Evolutionary conservation across 2,797 vertebrate species (phyloP).

Genomic region (Sparidentex hasta): DNA sequence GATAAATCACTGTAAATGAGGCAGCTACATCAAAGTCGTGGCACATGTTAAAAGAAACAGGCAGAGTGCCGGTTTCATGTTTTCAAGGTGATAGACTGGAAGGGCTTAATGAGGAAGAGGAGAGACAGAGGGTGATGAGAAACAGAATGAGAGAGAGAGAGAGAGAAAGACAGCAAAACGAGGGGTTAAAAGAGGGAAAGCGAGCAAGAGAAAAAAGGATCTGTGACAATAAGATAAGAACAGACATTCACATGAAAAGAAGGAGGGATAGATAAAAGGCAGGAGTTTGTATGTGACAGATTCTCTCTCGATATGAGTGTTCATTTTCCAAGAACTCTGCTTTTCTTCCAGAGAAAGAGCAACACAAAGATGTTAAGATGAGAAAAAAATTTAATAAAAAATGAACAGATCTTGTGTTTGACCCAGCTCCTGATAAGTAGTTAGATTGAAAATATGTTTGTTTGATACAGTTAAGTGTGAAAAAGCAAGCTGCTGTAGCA

Average conservation of each 20-base stretch:
- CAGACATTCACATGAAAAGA: conserved; percentile 31
- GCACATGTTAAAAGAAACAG: conserved; percentile 56
- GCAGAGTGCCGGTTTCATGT: conserved; percentile 51
- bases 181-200: conserved; percentile 3
- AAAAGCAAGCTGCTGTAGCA: neutral
- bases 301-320: conserved; percentile 13
- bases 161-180: conserved; percentile 4
- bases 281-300: conserved; percentile 18
- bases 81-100: conserved; percentile 50
- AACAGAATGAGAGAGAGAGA: neutral
- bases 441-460: neutral
- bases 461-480: neutral
- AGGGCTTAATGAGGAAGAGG: conserved; percentile 43
- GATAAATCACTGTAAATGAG: conserved; percentile 70
- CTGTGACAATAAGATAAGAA: conserved; percentile 27
- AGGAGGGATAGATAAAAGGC: conserved; percentile 11
- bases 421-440: neutral
- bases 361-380: neutral
- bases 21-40: conserved; percentile 66
- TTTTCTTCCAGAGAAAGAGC: neutral
- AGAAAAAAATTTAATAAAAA: neutral
- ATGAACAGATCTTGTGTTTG: neutral
- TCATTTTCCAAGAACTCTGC: neutral
- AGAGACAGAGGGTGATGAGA: conserved; percentile 30
- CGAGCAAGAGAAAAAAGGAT: conserved; percentile 2